Evolutionary conservation across 2,888 invertebrate genomes (phyloP).

Genomic region (Hydropsyche betteni): DNA sequence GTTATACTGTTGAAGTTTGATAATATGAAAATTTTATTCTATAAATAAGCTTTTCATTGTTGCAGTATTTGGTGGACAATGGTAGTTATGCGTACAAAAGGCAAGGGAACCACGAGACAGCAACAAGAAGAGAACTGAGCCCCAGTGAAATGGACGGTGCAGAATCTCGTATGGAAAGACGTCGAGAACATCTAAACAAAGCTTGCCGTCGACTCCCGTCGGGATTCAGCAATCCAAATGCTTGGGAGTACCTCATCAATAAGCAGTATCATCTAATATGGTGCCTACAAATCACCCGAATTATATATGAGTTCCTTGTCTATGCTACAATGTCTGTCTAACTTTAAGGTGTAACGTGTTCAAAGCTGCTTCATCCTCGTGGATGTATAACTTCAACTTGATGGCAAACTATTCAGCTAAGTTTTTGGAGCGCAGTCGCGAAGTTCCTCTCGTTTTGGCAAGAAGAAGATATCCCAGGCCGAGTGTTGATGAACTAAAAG

Average conservation of each 20-base stretch:
- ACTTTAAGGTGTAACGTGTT: conserved; percentile 77
- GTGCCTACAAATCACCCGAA: conserved; percentile 56
- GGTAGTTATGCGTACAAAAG: conserved; percentile 57
- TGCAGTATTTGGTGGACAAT: conserved; percentile 64
- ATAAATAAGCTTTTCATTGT: not conserved
- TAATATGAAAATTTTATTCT: too few relatives aligned
- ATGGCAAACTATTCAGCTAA: conserved; percentile 83
- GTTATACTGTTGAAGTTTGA: too few relatives aligned
- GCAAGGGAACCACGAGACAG: conserved; percentile 56
- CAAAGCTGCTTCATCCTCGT: conserved; percentile 88
- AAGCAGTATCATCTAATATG: conserved; percentile 82
- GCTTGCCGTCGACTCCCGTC: conserved; percentile 68
- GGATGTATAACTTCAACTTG: conserved; percentile 91
- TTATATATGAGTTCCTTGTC: too few relatives aligned
- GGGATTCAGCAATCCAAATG: conserved; percentile 72
- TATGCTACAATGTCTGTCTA: not conserved
- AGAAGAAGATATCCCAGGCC: conserved; percentile 83
- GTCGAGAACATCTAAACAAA: conserved; percentile 68
- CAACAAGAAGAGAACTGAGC: conserved; percentile 58
- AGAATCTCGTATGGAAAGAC: conserved; percentile 67
- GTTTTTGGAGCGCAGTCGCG: conserved; percentile 79
- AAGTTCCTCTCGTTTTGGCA: conserved; percentile 80
- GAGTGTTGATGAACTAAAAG: conserved; percentile 74
- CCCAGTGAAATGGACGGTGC: conserved; percentile 69
- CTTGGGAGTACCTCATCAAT: conserved; percentile 88